Evolutionary conservation across 2,888 invertebrate species (phyloP).

Genomic region (Schizaphis graminum): DNA sequence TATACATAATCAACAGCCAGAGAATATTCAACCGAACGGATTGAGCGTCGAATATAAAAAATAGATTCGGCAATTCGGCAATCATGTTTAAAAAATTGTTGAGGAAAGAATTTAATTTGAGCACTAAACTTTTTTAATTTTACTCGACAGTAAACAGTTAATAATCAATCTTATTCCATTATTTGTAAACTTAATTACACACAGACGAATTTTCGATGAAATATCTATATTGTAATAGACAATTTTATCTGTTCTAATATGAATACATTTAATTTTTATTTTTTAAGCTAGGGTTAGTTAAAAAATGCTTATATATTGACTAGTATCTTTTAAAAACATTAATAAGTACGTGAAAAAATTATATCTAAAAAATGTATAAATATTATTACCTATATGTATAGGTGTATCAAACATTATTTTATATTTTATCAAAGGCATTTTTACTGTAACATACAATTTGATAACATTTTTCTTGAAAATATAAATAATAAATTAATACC

Average conservation of each 20-base stretch:
- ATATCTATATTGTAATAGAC: background rate
- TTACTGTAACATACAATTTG: background rate
- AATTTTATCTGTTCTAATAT: background rate
- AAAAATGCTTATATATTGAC: background rate
- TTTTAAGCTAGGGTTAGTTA: background rate
- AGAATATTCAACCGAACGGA: constrained; percentile 30
- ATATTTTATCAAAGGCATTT: background rate
- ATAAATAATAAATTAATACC: background rate
- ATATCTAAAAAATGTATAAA: background rate
- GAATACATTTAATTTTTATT: background rate
- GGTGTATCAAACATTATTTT: background rate
- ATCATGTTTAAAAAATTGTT: constrained; percentile 22
- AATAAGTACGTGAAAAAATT: background rate
- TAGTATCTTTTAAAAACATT: background rate
- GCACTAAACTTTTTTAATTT: constrained; percentile 13
- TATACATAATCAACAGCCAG: background rate
- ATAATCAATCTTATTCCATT: constrained; percentile 2
- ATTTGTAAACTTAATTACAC: constrained; percentile 6
- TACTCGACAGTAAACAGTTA: background rate
- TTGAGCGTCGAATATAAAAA: constrained; percentile 58
- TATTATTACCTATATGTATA: background rate
- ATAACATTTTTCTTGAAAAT: constrained; percentile 35
- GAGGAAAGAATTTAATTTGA: constrained; percentile 40
- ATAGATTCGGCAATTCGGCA: constrained; percentile 35
- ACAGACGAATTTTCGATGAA: background rate